Percentiles rank a stretch among this genome's conserved stretches.
phyloP scores from a whole-genome alignment of 2,888 invertebrate species.

The Oegoconia quadripuncta region DNA sequence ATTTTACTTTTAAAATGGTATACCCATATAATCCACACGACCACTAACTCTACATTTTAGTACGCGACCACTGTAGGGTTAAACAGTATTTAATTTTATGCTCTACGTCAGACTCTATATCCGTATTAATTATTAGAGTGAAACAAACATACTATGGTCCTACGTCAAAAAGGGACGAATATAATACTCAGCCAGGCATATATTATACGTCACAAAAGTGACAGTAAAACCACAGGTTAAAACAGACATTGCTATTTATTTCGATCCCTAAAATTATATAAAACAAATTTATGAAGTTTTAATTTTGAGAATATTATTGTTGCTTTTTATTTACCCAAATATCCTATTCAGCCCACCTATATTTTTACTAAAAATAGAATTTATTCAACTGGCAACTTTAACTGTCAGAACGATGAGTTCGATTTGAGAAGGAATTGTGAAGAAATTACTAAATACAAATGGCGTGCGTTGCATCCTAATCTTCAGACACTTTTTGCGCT shows the following conservation, averaged over 20 bases:
- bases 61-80: too few relatives aligned
- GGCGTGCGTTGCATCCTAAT: neutral
- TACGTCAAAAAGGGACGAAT: neutral
- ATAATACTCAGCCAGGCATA: too few relatives aligned
- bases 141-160: neutral
- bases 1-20: too few relatives aligned
- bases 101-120: constrained; percentile 2
- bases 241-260: too few relatives aligned
- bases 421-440: neutral
- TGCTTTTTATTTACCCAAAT: too few relatives aligned
- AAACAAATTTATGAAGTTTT: too few relatives aligned
- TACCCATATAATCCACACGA: too few relatives aligned
- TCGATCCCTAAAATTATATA: too few relatives aligned
- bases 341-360: neutral
- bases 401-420: constrained; percentile 18
- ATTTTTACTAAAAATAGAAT: neutral
- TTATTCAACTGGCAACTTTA: constrained; percentile 22
- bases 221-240: too few relatives aligned
- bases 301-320: too few relatives aligned
- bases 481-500: neutral
- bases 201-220: too few relatives aligned
- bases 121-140: constrained; percentile 23
- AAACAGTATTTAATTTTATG: constrained; percentile 1
- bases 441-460: neutral
- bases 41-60: too few relatives aligned